These are phyloP conservation scores for Drosophila borborema DNA, from an alignment of 2,888 invertebrate species.

Conservation along the genomic window DNA sequence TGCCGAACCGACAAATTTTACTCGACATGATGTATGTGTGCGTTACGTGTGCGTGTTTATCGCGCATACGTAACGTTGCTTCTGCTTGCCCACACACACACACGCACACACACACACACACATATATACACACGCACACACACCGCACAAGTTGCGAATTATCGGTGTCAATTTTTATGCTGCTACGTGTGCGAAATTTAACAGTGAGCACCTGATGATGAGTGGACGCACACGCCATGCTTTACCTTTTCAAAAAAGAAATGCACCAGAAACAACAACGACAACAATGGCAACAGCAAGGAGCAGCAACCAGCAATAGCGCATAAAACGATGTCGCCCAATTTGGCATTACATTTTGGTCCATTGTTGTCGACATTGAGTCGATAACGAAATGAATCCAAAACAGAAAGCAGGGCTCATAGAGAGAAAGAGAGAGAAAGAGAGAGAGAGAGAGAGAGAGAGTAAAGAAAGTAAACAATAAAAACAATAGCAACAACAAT, in stretches of 20 bases:
- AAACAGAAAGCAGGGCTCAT: slow-evolving; percentile 38
- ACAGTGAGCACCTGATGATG: slow-evolving; percentile 75
- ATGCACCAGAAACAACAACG: slow-evolving; percentile 28
- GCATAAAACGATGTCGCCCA: slow-evolving; percentile 74
- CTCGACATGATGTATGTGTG: slow-evolving; percentile 69
- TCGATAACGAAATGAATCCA: slow-evolving; percentile 72
- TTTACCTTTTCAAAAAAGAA: slow-evolving; percentile 62
- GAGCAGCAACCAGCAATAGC: slow-evolving; percentile 13
- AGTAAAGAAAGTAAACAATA: slow-evolving; percentile 13
- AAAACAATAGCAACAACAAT: slow-evolving; percentile 25
- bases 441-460: background rate
- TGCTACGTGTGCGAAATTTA: slow-evolving; percentile 80
- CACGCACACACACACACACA: slow-evolving; percentile 18
- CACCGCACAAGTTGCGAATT: slow-evolving; percentile 57
- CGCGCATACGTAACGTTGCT: slow-evolving; percentile 68
- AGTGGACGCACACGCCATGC: slow-evolving; percentile 42
- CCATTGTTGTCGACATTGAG: slow-evolving; percentile 66
- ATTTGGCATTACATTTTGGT: slow-evolving; percentile 74
- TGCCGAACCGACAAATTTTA: slow-evolving; percentile 61
- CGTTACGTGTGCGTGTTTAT: slow-evolving; percentile 71
- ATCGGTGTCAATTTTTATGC: slow-evolving; percentile 81
- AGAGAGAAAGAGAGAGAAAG: slow-evolving; percentile 4
- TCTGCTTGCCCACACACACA: slow-evolving; percentile 27
- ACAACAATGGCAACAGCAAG: slow-evolving; percentile 6
- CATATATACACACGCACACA: slow-evolving; percentile 16